Base-by-base conservation (phyloP, 2,113 vertebrate genomes). In the Strix aluco region DNA sequence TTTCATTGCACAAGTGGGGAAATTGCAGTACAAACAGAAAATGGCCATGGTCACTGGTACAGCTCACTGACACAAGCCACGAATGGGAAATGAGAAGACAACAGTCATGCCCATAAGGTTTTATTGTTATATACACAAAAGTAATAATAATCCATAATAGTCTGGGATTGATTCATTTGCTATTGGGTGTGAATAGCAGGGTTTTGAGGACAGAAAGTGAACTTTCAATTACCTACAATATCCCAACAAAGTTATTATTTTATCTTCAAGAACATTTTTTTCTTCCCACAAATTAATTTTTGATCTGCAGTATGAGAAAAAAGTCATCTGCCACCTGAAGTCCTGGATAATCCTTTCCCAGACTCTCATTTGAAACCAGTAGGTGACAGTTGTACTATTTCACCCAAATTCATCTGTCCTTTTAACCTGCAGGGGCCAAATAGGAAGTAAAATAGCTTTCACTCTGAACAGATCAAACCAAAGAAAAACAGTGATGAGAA, bases 401-500 rank as follows among this genome's bases (percentile, higher is more conserved):
- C 92, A 95, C 29, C 61, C 36, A 91, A 92, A 95, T 86, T 88
- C 81, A 72, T 94, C 92, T 85, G 70, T 81, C 30, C 84, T 89
- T 92, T 94, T 89, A 96, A 94, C 88, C 91, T 88, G 42, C 3
- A 0, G 88, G 71, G 71, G 44, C 73, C 77, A 95, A 95, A 91
- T 25, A 83, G n/a, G 59, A 81, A 94, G 38, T 13, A 85, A 94
- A 95, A 96, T 81, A 80, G 29, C 62, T 95, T 94, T 88, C 38
- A 6, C 54, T 93, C 83, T 93, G 84, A 91, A 90, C 70, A 86
- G 67, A 88, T 90, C 86, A 97, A 94, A 94, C 13, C 42, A 65
- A 90, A 90, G 88, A 69, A 96, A 96, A 96, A 81, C 66, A 93
- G 38, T 73, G 32, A 16, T 92, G 81, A 95, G 88, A 79, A 95